Base-by-base conservation (phyloP, 2,888 invertebrate genomes). In the Scelioninae gen. 1 region DNA sequence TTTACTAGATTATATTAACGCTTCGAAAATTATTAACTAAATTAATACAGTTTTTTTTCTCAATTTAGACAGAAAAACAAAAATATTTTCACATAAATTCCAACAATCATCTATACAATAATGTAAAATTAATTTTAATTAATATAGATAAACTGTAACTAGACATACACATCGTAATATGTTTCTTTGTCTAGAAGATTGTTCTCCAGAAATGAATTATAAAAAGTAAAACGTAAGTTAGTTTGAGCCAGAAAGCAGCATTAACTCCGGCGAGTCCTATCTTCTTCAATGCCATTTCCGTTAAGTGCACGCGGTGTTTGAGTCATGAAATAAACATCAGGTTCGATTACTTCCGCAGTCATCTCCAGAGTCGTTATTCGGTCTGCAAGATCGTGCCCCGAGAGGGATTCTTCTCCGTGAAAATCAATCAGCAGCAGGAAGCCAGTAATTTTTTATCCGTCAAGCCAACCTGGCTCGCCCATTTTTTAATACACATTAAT, bases 381-480 rank as follows among this genome's bases (percentile, higher is more conserved):
- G 85, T 76, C 84, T 83, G 85, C 83, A 86, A 87, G 85, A 86
- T 76, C 81, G 85, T 84, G 47, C 69, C 60, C 69, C 38, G 58
- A 38, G 81, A 84, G 81, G 77, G 58, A 83, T 81, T 74, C 82
- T 79, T 86, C 90, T 90, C 88, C 85, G 86, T 87, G 89, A 89
- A 89, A 90, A 91, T 89, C 89, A 89, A 91, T 91, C 90, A 89
- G 84, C 79, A 82, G 84, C 88, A 89, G 90, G 90, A 91, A 89
- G 88, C 88, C 82, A 83, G 87, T 85, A 88, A 90, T 91, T 89
- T 89, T 89, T 89, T 87, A 86, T 81, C 68, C 77, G 81, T 81
- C 81, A 81, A 68, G 65, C 51, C 71, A 81, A 76, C 72, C 72
- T 65, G 83, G 77, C 74, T 77, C 74, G 47, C 69, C 56, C 47